Conservation (phyloP, 2,888 invertebrate species). For the Caenorhabditis panamensis region DNA sequence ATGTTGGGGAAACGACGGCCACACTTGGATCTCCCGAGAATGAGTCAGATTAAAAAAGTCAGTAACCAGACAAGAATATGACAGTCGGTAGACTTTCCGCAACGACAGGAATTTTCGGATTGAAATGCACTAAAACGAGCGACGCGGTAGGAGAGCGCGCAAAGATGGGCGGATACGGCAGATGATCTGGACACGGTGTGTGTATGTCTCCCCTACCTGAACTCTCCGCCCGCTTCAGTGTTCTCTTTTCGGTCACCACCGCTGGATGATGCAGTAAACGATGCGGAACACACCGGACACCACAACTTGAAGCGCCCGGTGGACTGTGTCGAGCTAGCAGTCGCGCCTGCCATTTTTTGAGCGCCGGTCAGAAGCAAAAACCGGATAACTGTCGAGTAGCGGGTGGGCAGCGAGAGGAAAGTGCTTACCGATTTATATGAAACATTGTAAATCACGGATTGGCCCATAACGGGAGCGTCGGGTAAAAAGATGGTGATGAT, state of each 20-base stretch:
- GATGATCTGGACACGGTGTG: slow-evolving; percentile 60
- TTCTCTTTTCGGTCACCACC: slow-evolving; percentile 36
- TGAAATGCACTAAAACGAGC: slow-evolving; percentile 63
- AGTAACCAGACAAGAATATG: slow-evolving; percentile 12
- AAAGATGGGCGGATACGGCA: slow-evolving; percentile 60
- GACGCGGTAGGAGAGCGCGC: slow-evolving; percentile 34
- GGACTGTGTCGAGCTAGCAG: slow-evolving; percentile 48
- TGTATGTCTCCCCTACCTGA: slow-evolving; percentile 15
- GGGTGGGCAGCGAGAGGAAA: neutral
- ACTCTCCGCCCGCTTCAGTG: slow-evolving; percentile 42
- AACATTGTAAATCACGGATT: slow-evolving; percentile 9
- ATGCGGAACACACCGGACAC: slow-evolving; percentile 59
- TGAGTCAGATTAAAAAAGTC: slow-evolving; percentile 1
- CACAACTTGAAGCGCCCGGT: slow-evolving; percentile 46
- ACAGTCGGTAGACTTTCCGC: slow-evolving; percentile 6
- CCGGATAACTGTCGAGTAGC: slow-evolving; percentile 29
- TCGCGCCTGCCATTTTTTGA: slow-evolving; percentile 47
- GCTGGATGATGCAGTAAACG: slow-evolving; percentile 53
- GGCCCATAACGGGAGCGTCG: neutral
- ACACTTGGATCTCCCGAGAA: too few species aligned
- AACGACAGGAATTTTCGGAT: slow-evolving; percentile 51
- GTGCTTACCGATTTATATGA: slow-evolving; percentile 19
- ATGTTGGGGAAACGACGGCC: too few species aligned
- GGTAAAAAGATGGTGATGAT: slow-evolving; percentile 1
- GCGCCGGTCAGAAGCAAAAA: slow-evolving; percentile 35